Conservation (phyloP, 2,888 invertebrate genomes). For the Aphodius sticticus region DNA sequence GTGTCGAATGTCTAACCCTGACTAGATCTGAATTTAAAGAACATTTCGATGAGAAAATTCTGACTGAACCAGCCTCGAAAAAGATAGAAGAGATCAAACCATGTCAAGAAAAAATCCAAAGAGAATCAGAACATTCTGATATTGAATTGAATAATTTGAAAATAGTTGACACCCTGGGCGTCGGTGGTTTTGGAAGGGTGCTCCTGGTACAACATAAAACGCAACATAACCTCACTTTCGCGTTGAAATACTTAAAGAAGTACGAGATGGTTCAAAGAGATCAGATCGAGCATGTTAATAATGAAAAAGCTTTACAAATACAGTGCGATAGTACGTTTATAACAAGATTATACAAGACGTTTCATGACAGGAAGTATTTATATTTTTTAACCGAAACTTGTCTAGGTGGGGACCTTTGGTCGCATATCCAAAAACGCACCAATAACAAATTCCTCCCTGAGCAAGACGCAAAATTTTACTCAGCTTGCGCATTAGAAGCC, state of each 20-base stretch:
- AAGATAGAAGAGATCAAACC: background rate
- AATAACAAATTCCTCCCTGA: constrained; percentile 71
- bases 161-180: constrained; percentile 83
- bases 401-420: constrained; percentile 94
- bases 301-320: constrained; percentile 69
- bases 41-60: constrained; percentile 78
- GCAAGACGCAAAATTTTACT: constrained; percentile 82
- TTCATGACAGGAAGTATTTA: constrained; percentile 87
- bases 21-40: constrained; percentile 83
- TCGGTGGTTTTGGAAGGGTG: constrained; percentile 91
- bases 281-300: constrained; percentile 73
- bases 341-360: constrained; percentile 83
- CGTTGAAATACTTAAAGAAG: constrained; percentile 74
- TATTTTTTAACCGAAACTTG: constrained; percentile 94
- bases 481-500: constrained; percentile 92
- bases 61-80: constrained; percentile 21
- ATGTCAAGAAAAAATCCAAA: constrained; percentile 11
- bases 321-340: constrained; percentile 52
- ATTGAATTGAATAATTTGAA: constrained; percentile 75
- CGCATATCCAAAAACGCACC: constrained; percentile 81
- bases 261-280: constrained; percentile 72
- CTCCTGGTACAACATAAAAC: constrained; percentile 66
- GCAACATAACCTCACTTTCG: constrained; percentile 61
- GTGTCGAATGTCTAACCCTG: constrained; percentile 87
- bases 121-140: constrained; percentile 33